These are phyloP conservation scores for Brachymystax lenok DNA, from an alignment of 2,797 vertebrate genomes.

Conservation along the genomic window DNA sequence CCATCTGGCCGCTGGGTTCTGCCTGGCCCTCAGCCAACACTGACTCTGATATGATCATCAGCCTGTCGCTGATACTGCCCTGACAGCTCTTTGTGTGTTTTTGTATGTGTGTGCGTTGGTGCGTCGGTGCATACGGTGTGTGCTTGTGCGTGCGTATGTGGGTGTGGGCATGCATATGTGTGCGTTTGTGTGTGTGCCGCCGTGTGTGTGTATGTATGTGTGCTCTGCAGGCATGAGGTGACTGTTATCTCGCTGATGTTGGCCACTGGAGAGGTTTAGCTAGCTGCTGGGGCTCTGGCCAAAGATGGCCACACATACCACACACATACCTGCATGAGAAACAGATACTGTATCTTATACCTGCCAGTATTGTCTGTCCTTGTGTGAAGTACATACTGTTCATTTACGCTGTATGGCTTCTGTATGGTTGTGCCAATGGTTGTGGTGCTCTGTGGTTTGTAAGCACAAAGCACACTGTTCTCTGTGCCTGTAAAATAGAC, in stretches of 20 bases:
- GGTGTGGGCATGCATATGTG: too few species aligned
- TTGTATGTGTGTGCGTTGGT: background rate
- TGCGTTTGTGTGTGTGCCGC: background rate
- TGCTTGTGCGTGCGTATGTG: too few species aligned
- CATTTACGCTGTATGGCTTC: background rate
- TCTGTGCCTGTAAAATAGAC: background rate
- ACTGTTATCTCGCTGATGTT: background rate
- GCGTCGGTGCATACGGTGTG: background rate
- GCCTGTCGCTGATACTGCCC: constrained; percentile 16
- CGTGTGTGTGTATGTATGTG: background rate
- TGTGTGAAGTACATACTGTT: background rate
- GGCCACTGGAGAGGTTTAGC: background rate
- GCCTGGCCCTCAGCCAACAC: constrained; percentile 17
- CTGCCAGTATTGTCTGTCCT: background rate
- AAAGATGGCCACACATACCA: background rate
- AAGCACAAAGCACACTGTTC: background rate
- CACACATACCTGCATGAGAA: background rate
- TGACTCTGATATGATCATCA: constrained; percentile 45
- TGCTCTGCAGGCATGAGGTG: background rate
- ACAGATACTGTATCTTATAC: background rate
- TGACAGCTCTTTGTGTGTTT: background rate
- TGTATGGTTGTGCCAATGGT: background rate
- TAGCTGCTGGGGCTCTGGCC: background rate
- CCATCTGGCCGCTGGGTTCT: constrained; percentile 48
- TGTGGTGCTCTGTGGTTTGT: background rate